A percentile compares a stretch with the other conserved stretches of the same genome.
These are phyloP conservation scores for Metopia argyrocephala DNA, from an alignment of 2,888 invertebrate genomes.

Conservation along the genomic window DNA sequence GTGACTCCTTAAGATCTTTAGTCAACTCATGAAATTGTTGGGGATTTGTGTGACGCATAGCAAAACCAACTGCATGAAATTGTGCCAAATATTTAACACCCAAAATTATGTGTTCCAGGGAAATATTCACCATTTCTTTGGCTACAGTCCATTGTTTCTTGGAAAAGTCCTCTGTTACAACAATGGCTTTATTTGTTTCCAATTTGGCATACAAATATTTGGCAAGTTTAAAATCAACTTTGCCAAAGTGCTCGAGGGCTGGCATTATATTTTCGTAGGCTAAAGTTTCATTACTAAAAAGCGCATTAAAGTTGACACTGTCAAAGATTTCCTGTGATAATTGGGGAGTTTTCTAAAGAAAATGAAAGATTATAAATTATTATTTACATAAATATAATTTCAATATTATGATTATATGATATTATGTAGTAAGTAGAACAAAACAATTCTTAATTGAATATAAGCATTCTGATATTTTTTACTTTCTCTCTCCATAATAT, in stretches of 20 bases:
- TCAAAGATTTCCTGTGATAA: slow-evolving; percentile 70
- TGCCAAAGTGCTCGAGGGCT: slow-evolving; percentile 66
- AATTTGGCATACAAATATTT: slow-evolving; percentile 73
- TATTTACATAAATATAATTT: neutral
- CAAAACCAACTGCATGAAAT: slow-evolving; percentile 76
- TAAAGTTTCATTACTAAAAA: slow-evolving; percentile 75
- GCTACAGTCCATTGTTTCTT: slow-evolving; percentile 71
- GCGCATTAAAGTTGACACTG: slow-evolving; percentile 68
- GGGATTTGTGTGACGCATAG: slow-evolving; percentile 69
- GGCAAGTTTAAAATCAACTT: slow-evolving; percentile 68
- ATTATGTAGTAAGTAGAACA: neutral
- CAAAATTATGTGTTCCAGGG: slow-evolving; percentile 74
- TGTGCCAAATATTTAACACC: slow-evolving; percentile 72
- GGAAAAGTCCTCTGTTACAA: slow-evolving; percentile 74
- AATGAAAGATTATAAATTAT: neutral
- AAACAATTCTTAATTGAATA: neutral
- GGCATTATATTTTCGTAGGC: slow-evolving; percentile 74
- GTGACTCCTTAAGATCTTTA: slow-evolving; percentile 69
- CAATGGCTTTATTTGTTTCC: slow-evolving; percentile 67
- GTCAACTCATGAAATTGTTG: slow-evolving; percentile 69
- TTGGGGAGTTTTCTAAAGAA: slow-evolving; percentile 73
- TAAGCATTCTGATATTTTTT: too few species aligned
- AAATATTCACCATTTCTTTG: slow-evolving; percentile 70
- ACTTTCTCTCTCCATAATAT: too few species aligned
- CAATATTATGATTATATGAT: neutral